Base-by-base conservation (phyloP, 2,797 vertebrate genomes). In the Semaprochilodus insignis region DNA sequence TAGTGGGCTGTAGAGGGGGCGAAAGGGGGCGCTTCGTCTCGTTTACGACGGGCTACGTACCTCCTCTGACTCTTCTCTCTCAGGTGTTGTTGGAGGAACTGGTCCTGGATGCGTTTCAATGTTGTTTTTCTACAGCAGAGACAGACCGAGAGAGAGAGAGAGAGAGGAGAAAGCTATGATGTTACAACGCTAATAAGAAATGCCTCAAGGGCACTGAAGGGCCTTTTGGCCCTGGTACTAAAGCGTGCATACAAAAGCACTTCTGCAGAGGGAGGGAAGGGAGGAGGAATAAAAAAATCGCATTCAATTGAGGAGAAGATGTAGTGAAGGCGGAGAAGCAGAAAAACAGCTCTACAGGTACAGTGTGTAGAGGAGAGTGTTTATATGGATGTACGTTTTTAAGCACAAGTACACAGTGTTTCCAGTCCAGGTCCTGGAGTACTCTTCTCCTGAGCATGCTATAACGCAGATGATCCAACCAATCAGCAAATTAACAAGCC, bases 81-180 rank as follows among this genome's bases (percentile, higher is more conserved):
- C 74, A 78, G 83, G 86, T 88, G 82, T 71, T 81, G 76, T 69
- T 72, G 27, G 44, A 84, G 83, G 55, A 82, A 72, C 44, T 75
- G 72, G 65, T 74, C 27, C 80, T 71, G 79, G 82, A 83, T 87
- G 83, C 77, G 78, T 84, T 86, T 85, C 83, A 87, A 87, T 84
- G 83, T 80, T 63, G 82, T 71, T 85, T 52, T 65, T 17, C 25
- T 14, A 25, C 59, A 70, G 44, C 5, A 48, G 71, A 72, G 69
- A 31, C 44, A 59, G 59, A 62, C n/a, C 1, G 23, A 62, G 11
- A 25, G 27, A 63, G 62, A 31, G 25, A 17, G 60, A 27, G 40
- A 10, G 27, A 5, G 40, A 85, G 89, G 63, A 63, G 78, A 67
- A 60, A 77, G 78, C 76, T 82, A 75, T 69, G 71, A 79, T 85